These are phyloP conservation scores for Muscicapa adusta DNA, from an alignment of 2,113 vertebrate species.

Conservation along the genomic window DNA sequence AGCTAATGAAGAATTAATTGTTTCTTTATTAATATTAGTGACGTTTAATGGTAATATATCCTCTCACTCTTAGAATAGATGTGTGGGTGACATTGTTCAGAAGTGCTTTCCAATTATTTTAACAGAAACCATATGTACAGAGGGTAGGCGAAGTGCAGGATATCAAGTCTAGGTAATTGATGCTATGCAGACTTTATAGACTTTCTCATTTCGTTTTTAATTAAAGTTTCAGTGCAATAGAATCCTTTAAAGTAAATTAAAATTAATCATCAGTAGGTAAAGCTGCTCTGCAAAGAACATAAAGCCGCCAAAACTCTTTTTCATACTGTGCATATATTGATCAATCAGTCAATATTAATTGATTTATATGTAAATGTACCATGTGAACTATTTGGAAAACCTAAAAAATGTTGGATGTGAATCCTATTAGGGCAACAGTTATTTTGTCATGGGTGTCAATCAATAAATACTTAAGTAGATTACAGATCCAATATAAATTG, in stretches of 20 bases:
- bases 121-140: constrained; percentile 71
- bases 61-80: constrained; percentile 55
- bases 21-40: constrained; percentile 69
- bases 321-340: constrained; percentile 64
- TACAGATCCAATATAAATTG: constrained; percentile 43
- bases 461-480: constrained; percentile 67
- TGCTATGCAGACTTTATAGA: constrained; percentile 60
- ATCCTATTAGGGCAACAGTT: constrained; percentile 60
- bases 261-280: constrained; percentile 63
- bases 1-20: constrained; percentile 64
- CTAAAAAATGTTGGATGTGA: constrained; percentile 51
- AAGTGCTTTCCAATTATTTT: constrained; percentile 61
- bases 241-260: constrained; percentile 69
- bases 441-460: constrained; percentile 46
- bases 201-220: constrained; percentile 61
- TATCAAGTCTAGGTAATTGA: constrained; percentile 46
- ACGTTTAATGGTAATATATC: constrained; percentile 66
- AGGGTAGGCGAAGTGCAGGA: constrained; percentile 23
- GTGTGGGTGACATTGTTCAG: constrained; percentile 74
- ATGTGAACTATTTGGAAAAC: constrained; percentile 39
- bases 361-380: constrained; percentile 47
- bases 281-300: constrained; percentile 32
- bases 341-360: constrained; percentile 53
- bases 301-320: constrained; percentile 56
- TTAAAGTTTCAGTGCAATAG: constrained; percentile 62